Conservation (phyloP, 2,888 invertebrate species). For the Tetragonisca angustula region DNA sequence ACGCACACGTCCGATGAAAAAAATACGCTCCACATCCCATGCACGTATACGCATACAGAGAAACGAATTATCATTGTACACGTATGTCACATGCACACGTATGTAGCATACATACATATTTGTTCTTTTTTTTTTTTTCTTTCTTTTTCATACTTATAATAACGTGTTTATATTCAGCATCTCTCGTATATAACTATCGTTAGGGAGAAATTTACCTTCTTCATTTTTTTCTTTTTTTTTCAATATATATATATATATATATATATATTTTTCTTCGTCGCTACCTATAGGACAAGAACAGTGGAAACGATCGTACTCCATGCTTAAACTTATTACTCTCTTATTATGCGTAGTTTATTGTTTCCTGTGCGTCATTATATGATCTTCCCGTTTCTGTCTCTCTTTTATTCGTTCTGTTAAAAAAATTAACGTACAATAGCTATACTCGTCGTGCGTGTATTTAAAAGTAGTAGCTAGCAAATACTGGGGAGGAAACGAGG, state of each 20-base stretch:
- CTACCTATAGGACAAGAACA: slow-evolving; percentile 66
- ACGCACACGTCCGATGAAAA: slow-evolving; percentile 66
- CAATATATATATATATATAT: slow-evolving; percentile 44
- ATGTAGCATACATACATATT: slow-evolving; percentile 54
- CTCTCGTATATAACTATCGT: slow-evolving; percentile 66
- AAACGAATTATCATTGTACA: slow-evolving; percentile 6
- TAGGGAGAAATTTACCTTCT: slow-evolving; percentile 51
- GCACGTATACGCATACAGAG: slow-evolving; percentile 40
- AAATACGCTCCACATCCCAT: slow-evolving; percentile 54
- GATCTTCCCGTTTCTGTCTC: background rate
- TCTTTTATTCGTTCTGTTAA: slow-evolving; percentile 12
- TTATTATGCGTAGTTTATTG: slow-evolving; percentile 53
- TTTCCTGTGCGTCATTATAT: slow-evolving; percentile 55
- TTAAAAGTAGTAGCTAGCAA: slow-evolving; percentile 23
- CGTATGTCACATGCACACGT: slow-evolving; percentile 47
- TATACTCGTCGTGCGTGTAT: slow-evolving; percentile 31
- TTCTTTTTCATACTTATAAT: slow-evolving; percentile 39
- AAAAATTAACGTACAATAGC: slow-evolving; percentile 19
- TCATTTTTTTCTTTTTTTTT: slow-evolving; percentile 26
- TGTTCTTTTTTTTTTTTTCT: slow-evolving; percentile 9
- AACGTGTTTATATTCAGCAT: slow-evolving; percentile 42
- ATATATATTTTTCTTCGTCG: slow-evolving; percentile 45
- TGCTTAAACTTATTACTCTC: slow-evolving; percentile 44
- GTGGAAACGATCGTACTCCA: slow-evolving; percentile 57
- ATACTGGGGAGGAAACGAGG: slow-evolving; percentile 37